Base-by-base conservation (phyloP, 1,140 invertebrate species). In the Solen grandis region DNA sequence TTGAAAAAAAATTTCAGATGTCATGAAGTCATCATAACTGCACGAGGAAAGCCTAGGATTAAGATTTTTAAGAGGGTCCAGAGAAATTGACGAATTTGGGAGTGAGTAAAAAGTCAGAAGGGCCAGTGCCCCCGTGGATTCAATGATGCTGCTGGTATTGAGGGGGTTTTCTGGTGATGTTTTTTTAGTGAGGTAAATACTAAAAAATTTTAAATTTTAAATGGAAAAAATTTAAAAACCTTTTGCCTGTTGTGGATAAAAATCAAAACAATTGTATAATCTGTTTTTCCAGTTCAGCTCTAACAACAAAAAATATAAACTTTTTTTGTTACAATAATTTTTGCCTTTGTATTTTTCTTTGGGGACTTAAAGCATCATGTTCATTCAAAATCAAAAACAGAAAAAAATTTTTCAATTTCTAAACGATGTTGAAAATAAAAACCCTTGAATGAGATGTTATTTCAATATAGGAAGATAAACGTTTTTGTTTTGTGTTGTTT, bases 21-120 rank as follows among this genome's bases (percentile, higher is more conserved):
- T n/a, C n/a, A n/a, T n/a, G n/a, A n/a, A n/a, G n/a, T n/a, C n/a
- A n/a, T n/a, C n/a, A n/a, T n/a, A n/a, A n/a, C n/a, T n/a, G n/a
- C n/a, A n/a, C n/a, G n/a, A n/a, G n/a, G n/a, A n/a, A n/a, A n/a
- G n/a, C n/a, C n/a, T n/a, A n/a, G n/a, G n/a, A n/a, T n/a, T n/a
- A n/a, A n/a, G n/a, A n/a, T n/a, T n/a, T n/a, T n/a, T n/a, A n/a
- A 1, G 5, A 70, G 55, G 68, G 68, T 70, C 68, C 22, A 70
- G 38, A 36, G 68, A 70, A 16, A 55, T 70, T 70, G 68, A 70
- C 29, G 68, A 70, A 57, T 57, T 70, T 31, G 68, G 68, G 31
- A 70, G 46, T 5, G 55, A 13, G 57, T 55, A 19, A 19, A 57
- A 16, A 22, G 50, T 22, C 35, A 70, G 25, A 70, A 70, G n/a